A percentile compares a stretch with the other conserved stretches of the same genome.
Evolutionary conservation across 2,797 vertebrate genomes (phyloP).

Genomic region (Euthynnus affinis): DNA sequence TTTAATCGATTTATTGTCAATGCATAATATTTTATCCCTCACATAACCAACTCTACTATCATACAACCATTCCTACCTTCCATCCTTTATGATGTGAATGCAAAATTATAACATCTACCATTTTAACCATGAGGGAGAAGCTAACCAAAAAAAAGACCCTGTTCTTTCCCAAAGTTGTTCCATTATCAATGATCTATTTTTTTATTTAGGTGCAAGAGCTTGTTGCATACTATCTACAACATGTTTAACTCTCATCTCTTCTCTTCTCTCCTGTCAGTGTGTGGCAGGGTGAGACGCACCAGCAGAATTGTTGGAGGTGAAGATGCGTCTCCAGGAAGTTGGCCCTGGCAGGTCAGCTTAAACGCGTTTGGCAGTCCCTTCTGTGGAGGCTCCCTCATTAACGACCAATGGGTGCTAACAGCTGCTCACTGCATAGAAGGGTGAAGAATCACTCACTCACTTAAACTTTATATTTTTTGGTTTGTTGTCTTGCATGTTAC

Average conservation of each 20-base stretch:
- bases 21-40: too few species aligned
- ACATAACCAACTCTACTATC: too few species aligned
- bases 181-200: background rate
- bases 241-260: background rate
- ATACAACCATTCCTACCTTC: too few species aligned
- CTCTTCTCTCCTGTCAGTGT: conserved; percentile 18
- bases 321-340: accelerated
- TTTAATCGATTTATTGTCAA: too few species aligned
- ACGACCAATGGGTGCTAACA: conserved; percentile 54
- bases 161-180: too few species aligned
- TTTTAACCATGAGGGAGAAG: too few species aligned
- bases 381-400: conserved; percentile 66
- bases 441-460: conserved; percentile 28
- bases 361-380: accelerated
- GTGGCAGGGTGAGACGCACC: accelerated
- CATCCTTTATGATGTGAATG: too few species aligned
- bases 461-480: background rate
- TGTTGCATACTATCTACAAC: background rate
- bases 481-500: background rate
- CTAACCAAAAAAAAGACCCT: too few species aligned
- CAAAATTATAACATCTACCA: too few species aligned
- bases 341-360: conserved; percentile 65
- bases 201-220: background rate
- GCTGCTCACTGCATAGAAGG: conserved; percentile 9
- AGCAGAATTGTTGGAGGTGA: conserved; percentile 41